Base-by-base conservation (phyloP, 1,140 invertebrate genomes). In the Heliconius nattereri region DNA sequence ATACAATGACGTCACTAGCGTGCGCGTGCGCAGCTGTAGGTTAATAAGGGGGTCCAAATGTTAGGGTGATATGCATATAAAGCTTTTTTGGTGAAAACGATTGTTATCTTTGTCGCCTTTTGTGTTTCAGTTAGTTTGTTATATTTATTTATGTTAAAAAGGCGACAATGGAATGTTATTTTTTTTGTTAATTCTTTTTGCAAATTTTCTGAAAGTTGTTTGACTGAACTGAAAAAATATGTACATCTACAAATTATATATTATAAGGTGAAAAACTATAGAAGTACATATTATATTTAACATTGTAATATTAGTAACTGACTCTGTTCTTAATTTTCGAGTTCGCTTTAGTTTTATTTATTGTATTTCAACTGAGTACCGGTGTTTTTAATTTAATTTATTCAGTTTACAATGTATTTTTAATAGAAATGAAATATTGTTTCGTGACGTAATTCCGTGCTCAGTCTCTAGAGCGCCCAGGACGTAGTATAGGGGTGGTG, bases 1-100 rank as follows among this genome's bases (percentile, higher is more conserved):
- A 93, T 92, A 78, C 91, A 87, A 92, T 66, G 60, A 26, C 91
- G 92, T 92, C 90, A 92, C 83, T 86, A 86, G 84, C 86, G 78
- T 84, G 73, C 35, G 35, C 83, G 77, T 77, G 86, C 86, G 91
- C 92, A 93, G 90, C 92, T 93, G 91, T 84, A 87, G 74, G 89
- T 89, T 80, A 86, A 81, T 79, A 85, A 66, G 57, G 82, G 89
- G 91, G 89, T 87, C 85, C 71, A 73, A 83, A 83, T 78, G 74
- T 54, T 86, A 83, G 89, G 89, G 89, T 85, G 74, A 73, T 80
- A 87, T 73, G 86, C 85, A 86, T 86, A 85, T 84, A 76, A 81
- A 54, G 32, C 49, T 80, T 84, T 83, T 86, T 76, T 52, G 6
- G 37, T 9, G 11, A 71, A 11, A 45, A 29, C 57, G 57, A 60